Conservation (phyloP, 2,888 invertebrate genomes). For the Aethes cnicana region DNA sequence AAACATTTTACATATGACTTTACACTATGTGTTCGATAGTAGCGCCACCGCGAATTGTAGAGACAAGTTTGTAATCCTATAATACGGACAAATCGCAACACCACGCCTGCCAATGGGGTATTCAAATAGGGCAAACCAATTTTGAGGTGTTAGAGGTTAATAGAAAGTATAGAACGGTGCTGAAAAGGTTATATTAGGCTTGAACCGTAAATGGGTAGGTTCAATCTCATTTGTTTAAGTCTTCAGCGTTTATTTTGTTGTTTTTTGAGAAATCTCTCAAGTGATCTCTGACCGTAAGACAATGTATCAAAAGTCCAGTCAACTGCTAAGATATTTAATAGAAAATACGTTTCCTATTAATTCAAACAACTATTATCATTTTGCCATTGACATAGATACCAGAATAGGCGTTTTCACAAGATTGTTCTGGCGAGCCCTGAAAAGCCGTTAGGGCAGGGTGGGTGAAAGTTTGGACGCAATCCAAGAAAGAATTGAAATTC, state of each 20-base stretch:
- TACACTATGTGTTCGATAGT: background rate
- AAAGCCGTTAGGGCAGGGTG: slow-evolving; percentile 3
- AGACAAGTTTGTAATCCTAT: background rate
- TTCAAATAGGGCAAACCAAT: slow-evolving; percentile 16
- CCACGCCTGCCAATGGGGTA: slow-evolving; percentile 19
- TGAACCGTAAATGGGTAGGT: no score
- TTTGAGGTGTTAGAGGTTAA: slow-evolving; percentile 5
- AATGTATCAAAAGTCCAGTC: slow-evolving; percentile 17
- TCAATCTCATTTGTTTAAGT: no score
- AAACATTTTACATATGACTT: background rate
- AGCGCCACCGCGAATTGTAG: background rate
- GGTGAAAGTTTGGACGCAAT: slow-evolving; percentile 12
- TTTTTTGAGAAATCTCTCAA: slow-evolving; percentile 6
- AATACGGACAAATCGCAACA: slow-evolving; percentile 31
- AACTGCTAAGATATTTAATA: no score
- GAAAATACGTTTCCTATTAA: no score
- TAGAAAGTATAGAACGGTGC: background rate
- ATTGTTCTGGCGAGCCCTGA: background rate
- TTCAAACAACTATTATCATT: no score
- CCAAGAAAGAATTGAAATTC: slow-evolving; percentile 12
- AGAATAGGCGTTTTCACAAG: background rate
- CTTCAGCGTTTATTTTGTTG: no score
- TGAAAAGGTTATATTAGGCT: background rate
- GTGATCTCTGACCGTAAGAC: background rate
- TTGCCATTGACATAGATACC: background rate